Conservation (phyloP, 1,140 invertebrate species). For the Acromyrmex charruanus region DNA sequence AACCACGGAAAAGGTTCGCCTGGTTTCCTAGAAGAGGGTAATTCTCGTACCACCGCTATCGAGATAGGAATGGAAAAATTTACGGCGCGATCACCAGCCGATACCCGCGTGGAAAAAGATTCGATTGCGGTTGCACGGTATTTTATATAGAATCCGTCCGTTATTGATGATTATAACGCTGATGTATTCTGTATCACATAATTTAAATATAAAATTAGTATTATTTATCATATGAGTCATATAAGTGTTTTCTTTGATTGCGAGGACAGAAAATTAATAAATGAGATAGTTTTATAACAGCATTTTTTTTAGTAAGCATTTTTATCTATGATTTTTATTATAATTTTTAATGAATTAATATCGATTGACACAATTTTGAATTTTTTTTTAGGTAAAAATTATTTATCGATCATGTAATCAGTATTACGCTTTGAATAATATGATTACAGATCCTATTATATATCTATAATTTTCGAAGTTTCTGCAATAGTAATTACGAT, state of each 20-base stretch:
- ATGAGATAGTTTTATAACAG: neutral
- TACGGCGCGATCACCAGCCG: slow-evolving; percentile 69
- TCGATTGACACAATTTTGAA: neutral
- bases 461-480: slow-evolving; percentile 20
- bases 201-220: neutral
- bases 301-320: neutral
- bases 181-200: neutral
- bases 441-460: neutral
- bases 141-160: slow-evolving; percentile 42
- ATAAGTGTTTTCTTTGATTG: neutral
- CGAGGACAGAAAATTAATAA: neutral
- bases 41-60: slow-evolving; percentile 56
- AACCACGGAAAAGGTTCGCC: slow-evolving; percentile 46
- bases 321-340: slow-evolving; percentile 6
- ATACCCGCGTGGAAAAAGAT: slow-evolving; percentile 57
- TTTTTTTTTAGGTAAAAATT: neutral
- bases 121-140: slow-evolving; percentile 49
- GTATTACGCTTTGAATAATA: neutral
- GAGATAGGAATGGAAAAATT: slow-evolving; percentile 72
- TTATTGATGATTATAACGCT: slow-evolving; percentile 36
- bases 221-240: neutral
- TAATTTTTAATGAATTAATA: neutral
- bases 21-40: slow-evolving; percentile 65
- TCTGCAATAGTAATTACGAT: slow-evolving; percentile 30
- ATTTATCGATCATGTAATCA: neutral